A percentile compares a stretch with the other conserved stretches of the same genome.
phyloP scores from a whole-genome alignment of 2,888 invertebrate species.

The Coleophora deauratella region DNA sequence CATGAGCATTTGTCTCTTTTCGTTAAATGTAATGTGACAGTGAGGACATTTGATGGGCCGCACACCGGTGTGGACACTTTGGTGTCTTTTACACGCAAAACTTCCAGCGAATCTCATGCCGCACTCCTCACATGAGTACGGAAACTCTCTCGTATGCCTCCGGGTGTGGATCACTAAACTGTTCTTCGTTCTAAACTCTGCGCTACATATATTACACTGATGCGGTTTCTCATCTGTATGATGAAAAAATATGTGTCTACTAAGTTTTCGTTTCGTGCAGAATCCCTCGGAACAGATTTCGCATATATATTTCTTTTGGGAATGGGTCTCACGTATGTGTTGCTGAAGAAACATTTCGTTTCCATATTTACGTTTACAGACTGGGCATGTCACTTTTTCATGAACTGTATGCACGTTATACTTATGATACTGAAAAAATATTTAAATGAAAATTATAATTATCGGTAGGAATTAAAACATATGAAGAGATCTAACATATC shows the following conservation, averaged over 20 bases:
- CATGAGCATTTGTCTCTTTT: slow-evolving; percentile 23
- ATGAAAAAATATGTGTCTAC: slow-evolving; percentile 30
- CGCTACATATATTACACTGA: background rate
- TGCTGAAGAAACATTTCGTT: slow-evolving; percentile 20
- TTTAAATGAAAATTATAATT: no score
- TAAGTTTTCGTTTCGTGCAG: slow-evolving; percentile 17
- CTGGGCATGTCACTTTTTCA: slow-evolving; percentile 28
- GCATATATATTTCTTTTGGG: slow-evolving; percentile 28
- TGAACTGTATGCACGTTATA: slow-evolving; percentile 17
- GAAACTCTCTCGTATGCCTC: background rate
- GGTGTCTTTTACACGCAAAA: slow-evolving; percentile 16
- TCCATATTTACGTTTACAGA: slow-evolving; percentile 39
- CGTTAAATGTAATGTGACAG: slow-evolving; percentile 25
- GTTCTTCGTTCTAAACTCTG: no score
- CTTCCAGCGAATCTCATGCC: no score
- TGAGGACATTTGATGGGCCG: slow-evolving; percentile 19
- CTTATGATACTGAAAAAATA: slow-evolving; percentile 25
- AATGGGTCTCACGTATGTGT: slow-evolving; percentile 24
- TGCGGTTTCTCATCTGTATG: slow-evolving; percentile 17
- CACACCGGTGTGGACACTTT: slow-evolving; percentile 27
- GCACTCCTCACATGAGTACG: no score
- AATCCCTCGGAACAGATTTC: slow-evolving; percentile 34
- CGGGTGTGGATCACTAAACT: background rate
- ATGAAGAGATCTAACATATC: no score
- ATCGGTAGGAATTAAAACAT: no score